These are phyloP conservation scores for Xerus inauris DNA, from an alignment of 2,113 vertebrate genomes.

Conservation along the genomic window DNA sequence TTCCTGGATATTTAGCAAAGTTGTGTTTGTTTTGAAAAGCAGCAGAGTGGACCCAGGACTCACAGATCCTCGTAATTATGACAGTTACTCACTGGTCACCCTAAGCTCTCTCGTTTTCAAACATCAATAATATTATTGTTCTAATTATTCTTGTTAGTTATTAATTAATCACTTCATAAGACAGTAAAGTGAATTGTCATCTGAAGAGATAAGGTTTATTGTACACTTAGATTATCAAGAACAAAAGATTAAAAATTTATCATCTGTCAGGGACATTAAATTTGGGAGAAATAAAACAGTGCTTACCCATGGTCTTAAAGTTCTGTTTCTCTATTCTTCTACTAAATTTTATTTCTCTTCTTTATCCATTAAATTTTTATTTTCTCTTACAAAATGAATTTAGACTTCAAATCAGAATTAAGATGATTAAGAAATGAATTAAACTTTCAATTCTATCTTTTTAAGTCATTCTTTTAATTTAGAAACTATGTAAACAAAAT, in stretches of 20 bases:
- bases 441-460: background rate
- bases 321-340: background rate
- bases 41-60: rapidly evolving
- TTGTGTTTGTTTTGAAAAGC: background rate
- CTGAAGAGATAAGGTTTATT: background rate
- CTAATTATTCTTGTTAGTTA: background rate
- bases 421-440: background rate
- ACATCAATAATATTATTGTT: background rate
- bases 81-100: background rate
- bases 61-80: background rate
- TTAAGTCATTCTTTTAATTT: background rate
- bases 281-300: background rate
- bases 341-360: background rate
- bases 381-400: background rate
- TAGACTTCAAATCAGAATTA: background rate
- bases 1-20: background rate
- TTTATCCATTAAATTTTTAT: background rate
- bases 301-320: background rate
- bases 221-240: background rate
- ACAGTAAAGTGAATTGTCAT: background rate
- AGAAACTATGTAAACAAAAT: background rate
- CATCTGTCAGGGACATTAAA: background rate
- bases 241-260: background rate
- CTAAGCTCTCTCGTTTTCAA: background rate
- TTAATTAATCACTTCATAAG: background rate